Evolutionary conservation across 2,113 vertebrate species (phyloP).

Genomic region (Eidolon helvum): DNA sequence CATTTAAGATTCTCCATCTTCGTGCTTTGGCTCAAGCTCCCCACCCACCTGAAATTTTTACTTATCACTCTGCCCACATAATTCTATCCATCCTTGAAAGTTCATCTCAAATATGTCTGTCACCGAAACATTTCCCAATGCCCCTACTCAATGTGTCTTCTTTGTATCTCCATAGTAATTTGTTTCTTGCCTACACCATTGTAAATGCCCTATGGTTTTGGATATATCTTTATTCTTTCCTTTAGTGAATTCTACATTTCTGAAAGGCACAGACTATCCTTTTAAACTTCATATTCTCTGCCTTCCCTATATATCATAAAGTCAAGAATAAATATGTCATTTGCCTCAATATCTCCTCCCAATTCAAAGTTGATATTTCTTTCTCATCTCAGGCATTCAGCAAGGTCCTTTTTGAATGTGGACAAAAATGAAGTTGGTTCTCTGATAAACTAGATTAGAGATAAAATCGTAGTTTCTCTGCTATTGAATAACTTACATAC

Average conservation of each 20-base stretch:
- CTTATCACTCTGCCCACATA: not conserved
- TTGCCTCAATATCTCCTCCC: not conserved
- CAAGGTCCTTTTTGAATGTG: not conserved
- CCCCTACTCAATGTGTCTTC: not conserved
- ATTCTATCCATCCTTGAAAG: not conserved
- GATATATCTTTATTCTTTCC: not conserved
- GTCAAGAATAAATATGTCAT: not conserved
- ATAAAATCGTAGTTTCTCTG: not conserved
- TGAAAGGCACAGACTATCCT: not conserved
- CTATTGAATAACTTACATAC: not conserved
- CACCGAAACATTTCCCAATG: not conserved
- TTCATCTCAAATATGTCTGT: slow-evolving; percentile 23
- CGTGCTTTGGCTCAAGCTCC: not conserved
- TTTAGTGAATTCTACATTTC: not conserved
- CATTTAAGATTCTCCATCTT: not conserved
- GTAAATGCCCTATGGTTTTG: not conserved
- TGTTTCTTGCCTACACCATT: not conserved
- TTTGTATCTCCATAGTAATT: not conserved
- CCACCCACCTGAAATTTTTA: not conserved
- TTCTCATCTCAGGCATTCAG: not conserved
- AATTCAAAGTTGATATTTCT: not conserved
- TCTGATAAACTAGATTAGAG: not conserved
- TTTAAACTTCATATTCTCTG: not conserved
- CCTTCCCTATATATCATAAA: not conserved
- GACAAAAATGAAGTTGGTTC: not conserved